Conservation (phyloP, 2,888 invertebrate species). For the Melanargia galathea region DNA sequence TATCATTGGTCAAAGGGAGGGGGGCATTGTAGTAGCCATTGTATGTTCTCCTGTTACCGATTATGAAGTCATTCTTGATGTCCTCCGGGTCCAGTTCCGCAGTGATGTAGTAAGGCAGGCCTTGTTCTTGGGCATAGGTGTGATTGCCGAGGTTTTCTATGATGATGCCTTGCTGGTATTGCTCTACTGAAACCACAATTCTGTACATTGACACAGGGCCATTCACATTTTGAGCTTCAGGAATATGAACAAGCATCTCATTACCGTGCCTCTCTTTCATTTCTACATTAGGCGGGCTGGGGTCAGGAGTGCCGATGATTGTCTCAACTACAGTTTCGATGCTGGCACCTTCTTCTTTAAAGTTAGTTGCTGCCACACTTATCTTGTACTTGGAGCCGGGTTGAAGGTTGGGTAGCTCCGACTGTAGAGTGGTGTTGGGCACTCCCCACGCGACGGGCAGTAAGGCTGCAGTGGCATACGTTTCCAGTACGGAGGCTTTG, state of each 20-base stretch:
- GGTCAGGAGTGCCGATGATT: constrained; percentile 86
- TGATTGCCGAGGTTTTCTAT: constrained; percentile 84
- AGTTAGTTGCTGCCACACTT: constrained; percentile 85
- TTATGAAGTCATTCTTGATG: constrained; percentile 85
- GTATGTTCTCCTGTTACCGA: constrained; percentile 89
- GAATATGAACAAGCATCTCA: constrained; percentile 85
- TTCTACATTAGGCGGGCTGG: constrained; percentile 86
- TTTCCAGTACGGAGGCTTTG: constrained; percentile 78
- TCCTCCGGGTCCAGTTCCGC: constrained; percentile 88
- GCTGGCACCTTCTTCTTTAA: constrained; percentile 82
- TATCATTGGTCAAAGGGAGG: constrained; percentile 82
- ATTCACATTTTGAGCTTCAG: constrained; percentile 86
- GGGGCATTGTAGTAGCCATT: constrained; percentile 90
- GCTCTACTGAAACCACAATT: constrained; percentile 87
- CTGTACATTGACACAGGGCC: constrained; percentile 90
- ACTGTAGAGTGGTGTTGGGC: constrained; percentile 81
- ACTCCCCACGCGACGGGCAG: constrained; percentile 82
- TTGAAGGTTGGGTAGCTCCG: constrained; percentile 84
- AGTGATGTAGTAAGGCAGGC: constrained; percentile 90
- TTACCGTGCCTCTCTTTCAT: constrained; percentile 83
- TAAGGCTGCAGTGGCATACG: constrained; percentile 79
- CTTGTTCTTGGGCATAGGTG: constrained; percentile 85
- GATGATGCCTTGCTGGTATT: constrained; percentile 84
- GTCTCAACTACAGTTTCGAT: constrained; percentile 84
- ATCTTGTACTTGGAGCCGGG: constrained; percentile 90